A percentile compares a stretch with the other conserved stretches of the same genome.
Conservation (phyloP, 1,140 invertebrate genomes). For the Nixonia krombeini region DNA sequence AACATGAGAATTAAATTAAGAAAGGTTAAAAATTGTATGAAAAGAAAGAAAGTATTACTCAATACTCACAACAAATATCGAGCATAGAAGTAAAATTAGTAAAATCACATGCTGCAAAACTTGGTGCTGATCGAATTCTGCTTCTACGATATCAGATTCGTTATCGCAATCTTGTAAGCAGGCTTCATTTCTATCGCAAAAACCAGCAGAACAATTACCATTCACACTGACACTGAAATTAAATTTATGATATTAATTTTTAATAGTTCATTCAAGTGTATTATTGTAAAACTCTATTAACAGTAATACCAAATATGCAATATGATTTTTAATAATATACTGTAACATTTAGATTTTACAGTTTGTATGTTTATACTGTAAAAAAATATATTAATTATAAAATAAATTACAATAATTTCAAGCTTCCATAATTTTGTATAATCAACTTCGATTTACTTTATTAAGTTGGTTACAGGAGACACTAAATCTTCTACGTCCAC, state of each 20-base stretch:
- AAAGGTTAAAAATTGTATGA: no score
- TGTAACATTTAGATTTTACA: no score
- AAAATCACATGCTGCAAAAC: conserved; percentile 86
- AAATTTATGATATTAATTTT: neutral
- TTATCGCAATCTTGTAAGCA: conserved; percentile 47
- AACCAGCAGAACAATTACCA: conserved; percentile 56
- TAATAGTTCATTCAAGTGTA: neutral
- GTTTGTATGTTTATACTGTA: conserved; percentile 40
- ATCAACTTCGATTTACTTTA: neutral
- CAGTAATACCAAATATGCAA: no score
- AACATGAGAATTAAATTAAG: no score
- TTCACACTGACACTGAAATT: conserved; percentile 13
- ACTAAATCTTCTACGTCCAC: conserved; percentile 83
- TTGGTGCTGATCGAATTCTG: conserved; percentile 77
- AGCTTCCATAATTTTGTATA: neutral
- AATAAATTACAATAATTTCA: conserved; percentile 10
- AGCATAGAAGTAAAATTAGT: conserved; percentile 84
- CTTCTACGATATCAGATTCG: conserved; percentile 49
- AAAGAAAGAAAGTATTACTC: no score
- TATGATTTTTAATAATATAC: no score
- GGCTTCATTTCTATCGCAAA: conserved; percentile 43
- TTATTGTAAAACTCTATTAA: no score
- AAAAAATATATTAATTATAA: conserved; percentile 20
- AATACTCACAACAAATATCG: conserved; percentile 88
- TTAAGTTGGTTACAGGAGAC: conserved; percentile 38